These are phyloP conservation scores for Polia nebulosa DNA, from an alignment of 2,888 invertebrate genomes.

Conservation along the genomic window DNA sequence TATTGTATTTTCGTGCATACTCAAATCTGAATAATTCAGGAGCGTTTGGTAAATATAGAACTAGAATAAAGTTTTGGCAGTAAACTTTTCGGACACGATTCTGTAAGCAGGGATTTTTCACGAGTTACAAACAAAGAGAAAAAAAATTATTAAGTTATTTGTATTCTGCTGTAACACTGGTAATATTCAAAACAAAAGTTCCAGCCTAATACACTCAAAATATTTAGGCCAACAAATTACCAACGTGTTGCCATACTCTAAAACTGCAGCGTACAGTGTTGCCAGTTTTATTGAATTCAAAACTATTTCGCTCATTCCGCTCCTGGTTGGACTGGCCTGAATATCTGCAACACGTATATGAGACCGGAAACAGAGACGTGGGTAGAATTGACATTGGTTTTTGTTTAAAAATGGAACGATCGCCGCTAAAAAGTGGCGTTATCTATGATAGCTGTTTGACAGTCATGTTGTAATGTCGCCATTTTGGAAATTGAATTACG, in stretches of 20 bases:
- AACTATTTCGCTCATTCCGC: slow-evolving; percentile 51
- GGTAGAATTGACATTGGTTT: slow-evolving; percentile 54
- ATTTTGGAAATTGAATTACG: background rate
- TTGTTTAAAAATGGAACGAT: slow-evolving; percentile 61
- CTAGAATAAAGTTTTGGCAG: slow-evolving; percentile 2
- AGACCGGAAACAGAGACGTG: slow-evolving; percentile 63
- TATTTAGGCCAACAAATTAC: slow-evolving; percentile 45
- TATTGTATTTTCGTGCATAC: slow-evolving; percentile 22
- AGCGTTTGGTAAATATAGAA: slow-evolving; percentile 1
- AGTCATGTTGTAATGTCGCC: slow-evolving; percentile 12
- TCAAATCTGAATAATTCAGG: slow-evolving; percentile 6
- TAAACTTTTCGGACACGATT: slow-evolving; percentile 1
- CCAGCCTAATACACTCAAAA: slow-evolving; percentile 40
- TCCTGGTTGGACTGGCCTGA: slow-evolving; percentile 51
- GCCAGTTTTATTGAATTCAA: slow-evolving; percentile 55
- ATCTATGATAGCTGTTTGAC: slow-evolving; percentile 38
- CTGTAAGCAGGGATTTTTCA: background rate
- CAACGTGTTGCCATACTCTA: slow-evolving; percentile 23
- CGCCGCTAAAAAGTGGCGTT: slow-evolving; percentile 31
- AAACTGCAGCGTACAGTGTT: slow-evolving; percentile 23
- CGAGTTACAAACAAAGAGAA: slow-evolving; percentile 2
- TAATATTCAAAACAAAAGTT: slow-evolving; percentile 36
- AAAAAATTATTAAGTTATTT: background rate
- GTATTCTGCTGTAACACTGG: slow-evolving; percentile 20
- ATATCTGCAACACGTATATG: slow-evolving; percentile 59